Evolutionary conservation across 23 tunicate genomes (phyloP).

Genomic region (Trididemnum miniatum): DNA sequence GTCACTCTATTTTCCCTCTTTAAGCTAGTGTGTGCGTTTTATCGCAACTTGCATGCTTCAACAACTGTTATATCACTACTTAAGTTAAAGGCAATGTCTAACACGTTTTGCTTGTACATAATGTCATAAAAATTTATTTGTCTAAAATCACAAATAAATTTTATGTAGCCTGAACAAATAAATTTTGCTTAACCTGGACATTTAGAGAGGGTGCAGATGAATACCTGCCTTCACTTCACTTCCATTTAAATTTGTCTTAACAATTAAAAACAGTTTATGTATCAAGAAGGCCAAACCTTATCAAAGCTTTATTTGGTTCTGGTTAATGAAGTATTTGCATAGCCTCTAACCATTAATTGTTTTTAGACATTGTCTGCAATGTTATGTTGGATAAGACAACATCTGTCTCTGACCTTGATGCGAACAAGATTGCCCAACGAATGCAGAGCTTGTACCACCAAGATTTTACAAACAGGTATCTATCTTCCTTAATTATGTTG

Average conservation of each 20-base stretch:
- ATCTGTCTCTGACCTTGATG: slow-evolving; percentile 24
- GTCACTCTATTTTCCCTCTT: too few relatives aligned
- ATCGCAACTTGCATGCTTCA: too few relatives aligned
- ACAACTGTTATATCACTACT: too few relatives aligned
- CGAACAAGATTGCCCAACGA: slow-evolving; percentile 40
- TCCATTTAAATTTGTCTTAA: too few relatives aligned
- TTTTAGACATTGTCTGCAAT: slow-evolving; percentile 38
- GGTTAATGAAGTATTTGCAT: not conserved
- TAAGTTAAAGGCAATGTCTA: too few relatives aligned
- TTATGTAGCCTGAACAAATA: not conserved
- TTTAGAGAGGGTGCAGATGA: not conserved
- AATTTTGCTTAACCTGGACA: not conserved
- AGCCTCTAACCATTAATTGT: not conserved
- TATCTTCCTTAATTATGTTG: too few relatives aligned
- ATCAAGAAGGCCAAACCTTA: not conserved
- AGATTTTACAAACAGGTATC: slow-evolving; percentile 63
- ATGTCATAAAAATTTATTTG: too few relatives aligned
- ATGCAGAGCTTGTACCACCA: slow-evolving; percentile 51
- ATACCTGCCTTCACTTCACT: not conserved
- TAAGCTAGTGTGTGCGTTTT: too few relatives aligned
- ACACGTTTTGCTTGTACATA: too few relatives aligned
- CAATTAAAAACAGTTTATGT: too few relatives aligned
- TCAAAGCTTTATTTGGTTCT: not conserved
- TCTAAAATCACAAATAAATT: not conserved
- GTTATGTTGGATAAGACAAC: slow-evolving; percentile 5